These are phyloP conservation scores for Columba janthina DNA, from an alignment of 2,113 vertebrate genomes.

Conservation along the genomic window DNA sequence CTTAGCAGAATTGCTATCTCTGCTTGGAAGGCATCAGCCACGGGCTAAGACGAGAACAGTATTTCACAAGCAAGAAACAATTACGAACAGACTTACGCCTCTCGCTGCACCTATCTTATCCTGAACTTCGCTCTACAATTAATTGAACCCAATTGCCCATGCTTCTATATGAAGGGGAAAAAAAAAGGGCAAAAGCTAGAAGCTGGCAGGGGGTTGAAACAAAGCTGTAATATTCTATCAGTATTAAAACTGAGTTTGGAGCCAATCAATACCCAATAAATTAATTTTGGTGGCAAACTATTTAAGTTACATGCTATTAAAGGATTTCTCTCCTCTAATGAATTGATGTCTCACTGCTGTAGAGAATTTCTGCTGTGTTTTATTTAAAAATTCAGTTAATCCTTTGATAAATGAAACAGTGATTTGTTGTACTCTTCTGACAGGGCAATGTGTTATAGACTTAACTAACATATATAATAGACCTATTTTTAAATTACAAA, in stretches of 20 bases:
- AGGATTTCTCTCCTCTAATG: constrained; percentile 38
- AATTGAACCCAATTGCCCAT: neutral
- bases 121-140: constrained; percentile 3
- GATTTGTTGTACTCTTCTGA: neutral
- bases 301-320: constrained; percentile 62
- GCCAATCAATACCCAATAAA: constrained; percentile 60
- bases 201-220: neutral
- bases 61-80: neutral
- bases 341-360: constrained; percentile 37
- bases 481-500: neutral
- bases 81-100: neutral
- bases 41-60: neutral
- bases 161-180: neutral
- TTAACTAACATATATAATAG: neutral
- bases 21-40: neutral
- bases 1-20: neutral
- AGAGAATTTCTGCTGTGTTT: constrained; percentile 42
- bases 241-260: constrained; percentile 57
- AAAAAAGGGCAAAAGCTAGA: neutral
- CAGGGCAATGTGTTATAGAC: neutral
- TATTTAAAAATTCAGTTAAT: constrained; percentile 63
- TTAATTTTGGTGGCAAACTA: constrained; percentile 55
- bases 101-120: neutral
- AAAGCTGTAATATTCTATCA: constrained; percentile 31
- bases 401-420: constrained; percentile 28